Evolutionary conservation across 2,797 vertebrate species (phyloP).

Genomic region (Sciurus carolinensis): DNA sequence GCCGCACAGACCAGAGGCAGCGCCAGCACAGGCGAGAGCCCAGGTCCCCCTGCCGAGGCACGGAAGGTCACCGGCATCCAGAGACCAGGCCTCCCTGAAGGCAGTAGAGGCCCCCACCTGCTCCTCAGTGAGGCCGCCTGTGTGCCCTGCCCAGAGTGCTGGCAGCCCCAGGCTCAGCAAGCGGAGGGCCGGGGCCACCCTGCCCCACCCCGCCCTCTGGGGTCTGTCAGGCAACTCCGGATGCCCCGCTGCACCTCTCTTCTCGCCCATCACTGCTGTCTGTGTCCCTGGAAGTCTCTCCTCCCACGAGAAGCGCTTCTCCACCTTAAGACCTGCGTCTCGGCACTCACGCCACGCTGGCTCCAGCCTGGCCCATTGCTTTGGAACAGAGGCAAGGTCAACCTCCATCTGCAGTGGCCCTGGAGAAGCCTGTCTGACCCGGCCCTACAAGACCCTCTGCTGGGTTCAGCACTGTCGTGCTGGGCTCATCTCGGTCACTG

Average conservation of each 20-base stretch:
- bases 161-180: rapidly evolving
- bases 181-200: rapidly evolving
- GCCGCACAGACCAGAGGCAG: neutral
- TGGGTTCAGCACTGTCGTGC: neutral
- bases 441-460: neutral
- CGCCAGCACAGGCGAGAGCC: too few relatives aligned
- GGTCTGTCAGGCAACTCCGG: rapidly evolving
- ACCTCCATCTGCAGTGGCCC: neutral
- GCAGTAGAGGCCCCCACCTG: neutral
- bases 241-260: rapidly evolving
- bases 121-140: neutral
- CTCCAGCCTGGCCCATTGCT: neutral
- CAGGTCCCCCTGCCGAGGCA: too few relatives aligned
- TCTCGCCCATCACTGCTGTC: too few relatives aligned
- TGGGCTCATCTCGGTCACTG: rapidly evolving
- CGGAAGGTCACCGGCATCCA: rapidly evolving
- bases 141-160: rapidly evolving
- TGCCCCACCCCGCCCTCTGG: rapidly evolving
- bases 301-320: neutral
- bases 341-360: neutral
- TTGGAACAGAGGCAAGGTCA: neutral
- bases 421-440: rapidly evolving
- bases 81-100: rapidly evolving
- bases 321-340: neutral
- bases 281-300: too few relatives aligned